Evolutionary conservation across 37 sponge, comb jelly and placozoan genomes (phyloP), one percentile per base, ranked within the genome.

Genomic region (Diacarnus erythraeanus): DNA sequence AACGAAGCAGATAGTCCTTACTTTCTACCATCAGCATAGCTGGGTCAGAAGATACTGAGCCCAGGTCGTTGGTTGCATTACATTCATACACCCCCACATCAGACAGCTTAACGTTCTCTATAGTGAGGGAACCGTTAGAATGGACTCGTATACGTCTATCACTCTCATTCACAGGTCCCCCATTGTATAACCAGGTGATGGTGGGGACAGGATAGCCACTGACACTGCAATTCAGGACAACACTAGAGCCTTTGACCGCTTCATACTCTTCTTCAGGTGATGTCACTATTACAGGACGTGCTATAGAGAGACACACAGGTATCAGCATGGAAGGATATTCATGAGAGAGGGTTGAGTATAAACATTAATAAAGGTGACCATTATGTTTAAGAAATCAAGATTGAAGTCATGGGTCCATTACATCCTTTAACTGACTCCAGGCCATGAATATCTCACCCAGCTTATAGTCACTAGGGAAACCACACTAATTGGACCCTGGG

Each of bases 121-220:
- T 61, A 0, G 41, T n/a, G 37, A 82, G 82, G 34, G 42, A 34
- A 5, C 82, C 74, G 22, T 59, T 60, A 26, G 40, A 30, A 33
- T 41, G 42, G 29, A 80, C 18, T 31, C 29, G 15, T 25, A 72
- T 1, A 17, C 82, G 41, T 1, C 30, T 42, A 38, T 43, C 42
- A 6, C 35, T 70, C 2, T 23, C 60, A 76, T 6, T 12, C 30
- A 76, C 41, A 3, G 38, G 63, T 22, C 21, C 38, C 9, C 74
- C 74, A 27, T 64, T 82, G 10, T 82, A 47, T 10, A 38, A 9
- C 90, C 90, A 89, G 10, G 81, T 42, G 30, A 89, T 80, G 58
- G 34, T 44, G 27, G 90, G 90, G 6, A 41, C 33, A 0, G 90
- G 90, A 22, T 42, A 3, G 9, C 90, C 90, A 6, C 71, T 38